phyloP scores from a whole-genome alignment of 1,140 invertebrate genomes.

The Drosophila repletoides region DNA sequence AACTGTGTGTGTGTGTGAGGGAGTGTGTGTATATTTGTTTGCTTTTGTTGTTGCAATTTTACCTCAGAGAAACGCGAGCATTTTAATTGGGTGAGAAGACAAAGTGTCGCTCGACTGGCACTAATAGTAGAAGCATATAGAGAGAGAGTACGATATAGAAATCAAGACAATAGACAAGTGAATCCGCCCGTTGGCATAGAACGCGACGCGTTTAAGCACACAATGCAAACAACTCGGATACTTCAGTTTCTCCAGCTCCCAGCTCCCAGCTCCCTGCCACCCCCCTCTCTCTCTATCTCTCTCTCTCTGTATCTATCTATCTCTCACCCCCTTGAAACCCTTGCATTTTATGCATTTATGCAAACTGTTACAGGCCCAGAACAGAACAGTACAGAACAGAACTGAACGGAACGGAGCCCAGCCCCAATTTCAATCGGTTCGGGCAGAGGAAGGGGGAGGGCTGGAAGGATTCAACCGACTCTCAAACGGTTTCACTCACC shows the following conservation, averaged over 20 bases:
- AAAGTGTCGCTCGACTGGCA: constrained; percentile 45
- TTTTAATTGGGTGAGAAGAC: constrained; percentile 49
- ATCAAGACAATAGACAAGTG: constrained; percentile 42
- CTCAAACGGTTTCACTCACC: constrained; percentile 67
- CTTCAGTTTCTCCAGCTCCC: constrained; percentile 28
- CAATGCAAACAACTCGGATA: constrained; percentile 48
- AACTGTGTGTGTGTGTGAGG: constrained; percentile 32
- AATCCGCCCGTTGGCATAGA: constrained; percentile 47
- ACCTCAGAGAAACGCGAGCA: constrained; percentile 1
- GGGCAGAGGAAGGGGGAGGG: background rate
- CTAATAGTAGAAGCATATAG: constrained; percentile 45
- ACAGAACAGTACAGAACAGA: constrained; percentile 3
- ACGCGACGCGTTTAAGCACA: constrained; percentile 57
- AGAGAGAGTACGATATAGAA: constrained; percentile 24
- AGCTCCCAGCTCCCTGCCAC: background rate
- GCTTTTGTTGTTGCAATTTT: background rate
- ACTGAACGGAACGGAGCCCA: background rate
- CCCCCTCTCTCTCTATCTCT: background rate
- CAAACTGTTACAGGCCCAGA: constrained; percentile 43
- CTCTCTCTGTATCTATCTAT: no score
- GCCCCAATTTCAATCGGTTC: background rate
- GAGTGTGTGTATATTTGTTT: background rate
- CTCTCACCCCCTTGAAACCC: constrained; percentile 4
- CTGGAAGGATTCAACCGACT: background rate
- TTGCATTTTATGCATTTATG: constrained; percentile 63